Base-by-base conservation (phyloP, 2,797 vertebrate species). In the Molossus alvarezi region DNA sequence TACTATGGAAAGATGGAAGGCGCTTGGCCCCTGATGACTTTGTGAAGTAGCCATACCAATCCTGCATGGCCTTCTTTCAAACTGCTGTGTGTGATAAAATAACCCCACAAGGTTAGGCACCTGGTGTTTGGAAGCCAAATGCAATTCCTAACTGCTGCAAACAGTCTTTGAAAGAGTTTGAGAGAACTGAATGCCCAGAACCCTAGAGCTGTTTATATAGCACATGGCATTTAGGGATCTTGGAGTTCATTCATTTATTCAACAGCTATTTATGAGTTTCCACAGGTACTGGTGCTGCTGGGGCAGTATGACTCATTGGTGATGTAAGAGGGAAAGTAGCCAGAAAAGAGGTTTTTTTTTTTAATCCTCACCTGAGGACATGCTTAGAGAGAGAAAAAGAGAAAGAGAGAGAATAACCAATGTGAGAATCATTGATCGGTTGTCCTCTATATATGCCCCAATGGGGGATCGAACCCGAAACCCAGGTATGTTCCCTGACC, bases 211-310 rank as follows among this genome's bases (percentile, higher is more conserved):
- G 21, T 41, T 41, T 29, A 17, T 29, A 13, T 6, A 75, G 67
- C 53, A 27, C 1, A 0, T 53, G 53, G 13, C 0, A 4, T 37
- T 65, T 5, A 15, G n/a, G 53, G 75, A 81, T 41, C 18, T n/a
- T 80, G 65, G 27, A 9, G 86, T 89, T 84, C 41, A 17, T 23
- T 90, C 15, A 20, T 69, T 27, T 57, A 23, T n/a, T 83, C 33
- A 23, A 3, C 37, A 83, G n/a, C 55, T 53, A 0, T n/a, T 29
- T 45, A 11, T 11, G 48, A 37, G 21, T 67, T 65, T 10, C 41
- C n/a, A 20, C 0, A 4, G 1, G 1, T 23, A 27, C 57, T 13
- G 0, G n/a, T 64, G 0, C 67, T 92, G 21, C 55, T 15, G 25
- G 20, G 15, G 18, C 25, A 21, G 8, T 29, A 3, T 9, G 45